Percentiles rank a stretch among this genome's conserved stretches.
These are phyloP conservation scores for Cololabis saira DNA, from an alignment of 2,113 vertebrate genomes.

Conservation along the genomic window DNA sequence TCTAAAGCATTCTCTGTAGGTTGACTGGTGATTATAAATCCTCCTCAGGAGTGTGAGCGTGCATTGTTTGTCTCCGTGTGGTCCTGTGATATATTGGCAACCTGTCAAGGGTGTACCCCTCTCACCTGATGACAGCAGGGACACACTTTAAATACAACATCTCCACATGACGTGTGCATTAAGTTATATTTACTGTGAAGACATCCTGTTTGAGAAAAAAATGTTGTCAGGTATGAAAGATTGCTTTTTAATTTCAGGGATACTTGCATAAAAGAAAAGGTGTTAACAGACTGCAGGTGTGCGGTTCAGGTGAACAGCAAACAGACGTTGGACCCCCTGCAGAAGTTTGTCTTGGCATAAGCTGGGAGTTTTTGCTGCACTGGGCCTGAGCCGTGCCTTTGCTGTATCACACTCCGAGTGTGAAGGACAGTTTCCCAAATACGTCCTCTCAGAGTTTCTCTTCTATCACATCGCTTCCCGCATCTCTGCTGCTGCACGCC, in stretches of 20 bases:
- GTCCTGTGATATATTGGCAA: too few species aligned
- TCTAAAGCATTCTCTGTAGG: too few species aligned
- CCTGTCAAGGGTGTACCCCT: too few species aligned
- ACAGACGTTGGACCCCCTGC: conserved; percentile 31
- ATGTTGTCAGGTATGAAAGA: too few species aligned
- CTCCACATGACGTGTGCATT: too few species aligned
- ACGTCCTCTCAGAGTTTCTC: conserved; percentile 81
- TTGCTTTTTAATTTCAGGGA: neutral
- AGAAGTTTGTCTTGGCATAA: conserved; percentile 44
- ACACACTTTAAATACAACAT: too few species aligned
- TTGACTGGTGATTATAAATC: too few species aligned
- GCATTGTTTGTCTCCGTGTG: too few species aligned
- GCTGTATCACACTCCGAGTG: conserved; percentile 85
- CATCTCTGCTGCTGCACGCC: conserved; percentile 52
- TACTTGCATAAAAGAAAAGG: neutral
- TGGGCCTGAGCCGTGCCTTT: conserved; percentile 31
- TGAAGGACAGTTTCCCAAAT: conserved; percentile 89
- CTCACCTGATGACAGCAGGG: too few species aligned
- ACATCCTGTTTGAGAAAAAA: too few species aligned
- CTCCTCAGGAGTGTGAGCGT: too few species aligned
- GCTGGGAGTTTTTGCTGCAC: conserved; percentile 1
- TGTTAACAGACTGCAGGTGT: neutral
- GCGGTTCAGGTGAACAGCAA: conserved; percentile 19
- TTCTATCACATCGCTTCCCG: conserved; percentile 57
- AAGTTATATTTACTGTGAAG: too few species aligned